Evolutionary conservation across 1,140 invertebrate genomes (phyloP).

Genomic region (Panagrolaimus sp.): DNA sequence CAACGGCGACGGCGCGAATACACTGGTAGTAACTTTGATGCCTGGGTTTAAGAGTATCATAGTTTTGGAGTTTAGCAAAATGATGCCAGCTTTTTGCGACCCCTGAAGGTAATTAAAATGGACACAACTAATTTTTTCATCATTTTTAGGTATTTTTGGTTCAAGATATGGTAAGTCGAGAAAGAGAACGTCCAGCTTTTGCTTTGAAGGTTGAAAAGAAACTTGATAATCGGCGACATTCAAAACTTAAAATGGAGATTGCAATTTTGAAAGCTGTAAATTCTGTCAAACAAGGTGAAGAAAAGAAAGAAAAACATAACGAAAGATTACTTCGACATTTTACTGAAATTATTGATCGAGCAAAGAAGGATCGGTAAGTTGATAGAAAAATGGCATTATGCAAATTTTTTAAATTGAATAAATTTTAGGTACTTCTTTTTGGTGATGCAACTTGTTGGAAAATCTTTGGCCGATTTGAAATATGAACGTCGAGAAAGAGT

Average conservation of each 20-base stretch:
- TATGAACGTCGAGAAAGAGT: neutral
- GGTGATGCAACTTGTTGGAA: slow-evolving; percentile 20
- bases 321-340: slow-evolving; percentile 16
- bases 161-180: slow-evolving; percentile 17
- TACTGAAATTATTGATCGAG: slow-evolving; percentile 26
- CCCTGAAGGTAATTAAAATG: no score
- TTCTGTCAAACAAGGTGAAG: neutral
- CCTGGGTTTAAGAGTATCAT: no score
- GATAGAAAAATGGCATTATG: no score
- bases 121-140: no score
- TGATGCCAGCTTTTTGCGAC: no score
- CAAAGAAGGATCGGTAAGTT: slow-evolving; percentile 24
- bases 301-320: neutral
- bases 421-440: slow-evolving; percentile 24
- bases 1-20: no score
- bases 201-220: slow-evolving; percentile 36
- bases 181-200: slow-evolving; percentile 26
- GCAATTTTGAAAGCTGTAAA: slow-evolving; percentile 20
- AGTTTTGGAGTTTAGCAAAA: no score
- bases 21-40: no score
- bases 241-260: slow-evolving; percentile 33
- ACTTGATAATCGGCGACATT: slow-evolving; percentile 21
- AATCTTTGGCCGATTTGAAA: slow-evolving; percentile 18
- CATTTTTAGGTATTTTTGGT: slow-evolving; percentile 21
- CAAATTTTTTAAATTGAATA: no score